These are phyloP conservation scores for Planococcus citri DNA, from an alignment of 1,140 invertebrate species.

Conservation along the genomic window DNA sequence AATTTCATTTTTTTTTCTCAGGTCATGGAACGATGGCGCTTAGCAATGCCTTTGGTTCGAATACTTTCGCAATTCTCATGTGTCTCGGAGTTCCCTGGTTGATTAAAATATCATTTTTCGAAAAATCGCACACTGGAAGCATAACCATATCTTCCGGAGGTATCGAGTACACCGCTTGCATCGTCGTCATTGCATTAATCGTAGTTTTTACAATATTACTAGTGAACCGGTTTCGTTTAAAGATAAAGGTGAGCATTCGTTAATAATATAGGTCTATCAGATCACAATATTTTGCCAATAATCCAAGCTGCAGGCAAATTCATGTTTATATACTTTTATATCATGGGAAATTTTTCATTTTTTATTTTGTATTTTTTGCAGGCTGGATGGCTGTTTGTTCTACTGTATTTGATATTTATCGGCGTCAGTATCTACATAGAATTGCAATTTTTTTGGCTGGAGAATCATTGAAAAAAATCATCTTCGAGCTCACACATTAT, in stretches of 20 bases:
- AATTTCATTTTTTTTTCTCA: conserved; percentile 25
- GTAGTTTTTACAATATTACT: conserved; percentile 1
- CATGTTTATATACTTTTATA: too few species aligned
- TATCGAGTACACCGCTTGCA: conserved; percentile 6
- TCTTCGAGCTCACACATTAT: neutral
- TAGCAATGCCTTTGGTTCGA: conserved; percentile 39
- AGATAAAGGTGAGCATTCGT: neutral
- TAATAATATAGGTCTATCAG: too few species aligned
- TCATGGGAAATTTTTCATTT: neutral
- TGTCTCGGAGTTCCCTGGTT: conserved; percentile 42
- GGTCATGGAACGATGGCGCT: conserved; percentile 41
- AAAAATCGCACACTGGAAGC: neutral
- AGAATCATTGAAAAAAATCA: neutral
- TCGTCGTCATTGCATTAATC: neutral
- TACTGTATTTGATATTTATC: neutral
- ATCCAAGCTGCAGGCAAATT: neutral
- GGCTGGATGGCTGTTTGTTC: neutral
- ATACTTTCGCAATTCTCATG: conserved; percentile 40
- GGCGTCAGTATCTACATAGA: neutral
- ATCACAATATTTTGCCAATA: too few species aligned
- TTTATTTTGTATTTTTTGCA: neutral
- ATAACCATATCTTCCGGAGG: neutral
- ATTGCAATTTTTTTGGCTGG: conserved; percentile 10
- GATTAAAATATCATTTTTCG: conserved; percentile 31
- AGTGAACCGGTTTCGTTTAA: neutral